Evolutionary conservation across 2,113 vertebrate genomes (phyloP), one percentile per base, ranked within the genome.

Genomic region (Plestiodon gilberti): DNA sequence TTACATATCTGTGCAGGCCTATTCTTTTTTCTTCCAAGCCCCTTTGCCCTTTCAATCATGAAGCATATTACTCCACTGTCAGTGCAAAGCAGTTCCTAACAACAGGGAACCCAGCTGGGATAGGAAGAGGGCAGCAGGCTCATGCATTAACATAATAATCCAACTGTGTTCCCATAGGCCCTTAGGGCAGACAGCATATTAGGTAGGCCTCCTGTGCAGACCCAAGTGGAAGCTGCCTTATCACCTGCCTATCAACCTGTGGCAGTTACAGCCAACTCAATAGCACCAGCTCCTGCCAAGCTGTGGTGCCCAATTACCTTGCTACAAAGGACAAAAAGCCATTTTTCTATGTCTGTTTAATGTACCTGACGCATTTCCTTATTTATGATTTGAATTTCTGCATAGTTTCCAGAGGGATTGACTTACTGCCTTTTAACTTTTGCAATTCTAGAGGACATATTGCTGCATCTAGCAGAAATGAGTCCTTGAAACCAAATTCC

Each of bases 131-230:
- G 98, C 98, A 99, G 98, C 97, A 96, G 98, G 98, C 98, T 97
- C 98, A 96, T 88, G 97, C 98, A 99, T 99, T 99, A 99, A 98
- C 99, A 99, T 99, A 99, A 99, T 99, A 98, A 99, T 98, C 99
- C 98, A 98, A 97, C 97, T 96, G 94, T 93, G 93, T 94, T 99
- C 97, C 98, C 98, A 97, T 96, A 98, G 98, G 98, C 99, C 98
- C 98, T 95, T 87, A 96, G 98, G 98, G 98, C 98, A 99, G 98
- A 97, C 98, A 97, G 98, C 98, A 98, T 97, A 99, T 99, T 98
- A 99, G 98, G 98, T 95, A 96, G 97, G 93, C 97, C 97, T 97
- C 98, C 97, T 95, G 93, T 87, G 95, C 97, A 94, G 96, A 96
- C 95, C 96, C 91, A 83, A 89, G 95, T 92, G 93, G 96, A 96